Evolutionary conservation across 2,888 invertebrate species (phyloP), one percentile per base, ranked within the genome.

Genomic region (Bursaphelenchus okinawaensis): DNA sequence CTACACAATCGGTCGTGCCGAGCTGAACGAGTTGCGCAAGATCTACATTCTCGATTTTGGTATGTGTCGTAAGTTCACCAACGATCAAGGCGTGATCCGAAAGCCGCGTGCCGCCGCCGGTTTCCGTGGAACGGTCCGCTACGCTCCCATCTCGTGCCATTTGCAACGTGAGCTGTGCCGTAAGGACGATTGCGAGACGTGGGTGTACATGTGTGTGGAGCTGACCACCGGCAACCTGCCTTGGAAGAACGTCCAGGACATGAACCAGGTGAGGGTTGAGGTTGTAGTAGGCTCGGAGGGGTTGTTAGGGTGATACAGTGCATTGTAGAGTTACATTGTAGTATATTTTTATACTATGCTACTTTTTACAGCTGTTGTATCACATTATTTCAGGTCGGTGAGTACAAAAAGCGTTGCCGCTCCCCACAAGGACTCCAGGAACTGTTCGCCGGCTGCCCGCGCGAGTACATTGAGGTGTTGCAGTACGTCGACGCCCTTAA

Each of bases 21-120:
- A 77, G 51, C 61, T 77, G 22, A 63, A 69, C 54, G 78, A 78
- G 52, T 55, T 73, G 23, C 74, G 76, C 27, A 78, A 76, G 63
- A 72, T 78, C 23, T 78, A 78, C 66, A 77, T 78, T 24, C 75
- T 78, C 52, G 78, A 78, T 63, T 78, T 78, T 63, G 78, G 78
- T 29, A 69, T 78, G 70, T 74, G 71, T 54, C 68, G 68, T 61
- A 69, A 69, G 63, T 77, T 71, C 68, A 75, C 73, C 28, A 66
- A 71, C 66, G 65, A 73, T 64, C 63, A 78, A 68, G 80, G 75
- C 12, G 63, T 67, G n/a, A 64, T 72, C 58, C 67, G 72, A 29
- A 79, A 76, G 66, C 79, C 79, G 8, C 72, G 79, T 50, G 73
- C 73, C 50, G 75, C 76, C 12, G 76, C 77, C 64, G 78, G 77